Evolutionary conservation across 2,113 vertebrate genomes (phyloP), one percentile per base, ranked within the genome.

Genomic region (Podiceps cristatus): DNA sequence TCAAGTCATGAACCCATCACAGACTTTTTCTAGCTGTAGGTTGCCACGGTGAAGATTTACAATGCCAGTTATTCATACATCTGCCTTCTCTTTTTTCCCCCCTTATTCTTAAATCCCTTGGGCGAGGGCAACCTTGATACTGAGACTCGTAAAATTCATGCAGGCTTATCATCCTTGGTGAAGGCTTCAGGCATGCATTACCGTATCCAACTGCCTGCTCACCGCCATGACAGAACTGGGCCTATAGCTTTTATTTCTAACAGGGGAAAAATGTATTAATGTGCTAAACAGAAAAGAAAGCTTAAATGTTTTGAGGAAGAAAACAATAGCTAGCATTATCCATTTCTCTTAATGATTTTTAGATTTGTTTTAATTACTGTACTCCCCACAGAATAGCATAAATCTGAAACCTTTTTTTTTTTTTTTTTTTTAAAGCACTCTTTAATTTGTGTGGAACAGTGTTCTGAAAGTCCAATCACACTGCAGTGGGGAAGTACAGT

Each of bases 11-110:
- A 98, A 98, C 98, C 98, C 98, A 98, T 98, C 98, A 99, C 98
- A 98, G 98, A 98, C 98, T 98, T 98, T 98, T 98, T 98, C 98
- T 98, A 98, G 98, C 98, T 98, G 98, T 98, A 98, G 98, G 99
- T 99, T 99, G 99, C 98, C 98, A 99, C 98, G 98, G 99, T 98
- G 98, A 99, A 99, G 98, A 99, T 99, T 99, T 99, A 99, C 98
- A 99, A 99, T 98, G 98, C 98, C 98, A 98, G 98, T 98, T 99
- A 99, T 99, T 99, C 98, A 98, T 98, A 98, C 98, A 98, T 98
- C 98, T 98, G 98, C 98, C 98, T 98, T 98, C 98, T 98, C 98
- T 97, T 95, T 96, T 95, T 94, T 94, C 95, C 97, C 67, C 97
- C 97, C 98, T 97, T 97, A 98, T 99, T 98, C 98, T 98, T 98